Conservation (phyloP, 2,113 vertebrate genomes). For the Hippocampus mohnikei region DNA sequence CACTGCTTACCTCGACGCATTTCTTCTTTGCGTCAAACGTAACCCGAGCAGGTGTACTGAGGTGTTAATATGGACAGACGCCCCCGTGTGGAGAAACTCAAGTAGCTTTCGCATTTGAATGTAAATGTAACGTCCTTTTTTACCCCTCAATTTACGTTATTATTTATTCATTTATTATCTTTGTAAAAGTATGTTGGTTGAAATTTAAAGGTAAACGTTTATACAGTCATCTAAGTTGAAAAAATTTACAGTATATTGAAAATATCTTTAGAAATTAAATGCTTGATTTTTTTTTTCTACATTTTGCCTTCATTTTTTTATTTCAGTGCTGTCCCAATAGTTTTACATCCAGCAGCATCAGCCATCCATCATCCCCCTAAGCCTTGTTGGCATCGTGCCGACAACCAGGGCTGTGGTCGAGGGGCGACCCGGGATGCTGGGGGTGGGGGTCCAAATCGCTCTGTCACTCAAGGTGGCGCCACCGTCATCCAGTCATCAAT, state of each 20-base stretch:
- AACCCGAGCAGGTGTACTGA: not conserved
- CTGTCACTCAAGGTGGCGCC: conserved; percentile 66
- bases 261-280: not conserved
- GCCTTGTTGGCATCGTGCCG: conserved; percentile 66
- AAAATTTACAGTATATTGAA: not conserved
- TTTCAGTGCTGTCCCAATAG: not conserved
- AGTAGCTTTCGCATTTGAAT: not conserved
- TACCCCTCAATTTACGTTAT: too few relatives aligned
- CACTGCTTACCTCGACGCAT: not conserved
- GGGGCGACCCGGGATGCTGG: conserved; percentile 32
- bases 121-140: not conserved
- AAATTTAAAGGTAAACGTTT: too few relatives aligned
- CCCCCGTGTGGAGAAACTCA: not conserved
- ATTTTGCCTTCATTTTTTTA: not conserved
- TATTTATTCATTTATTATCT: not conserved
- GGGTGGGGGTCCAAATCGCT: conserved; percentile 50
- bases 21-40: not conserved
- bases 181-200: too few relatives aligned
- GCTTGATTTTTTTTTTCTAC: too few relatives aligned
- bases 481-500: conserved; percentile 68
- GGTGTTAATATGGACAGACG: not conserved
- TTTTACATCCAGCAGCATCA: conserved; percentile 44
- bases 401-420: conserved; percentile 27
- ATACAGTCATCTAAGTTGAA: too few relatives aligned
- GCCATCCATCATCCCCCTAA: conserved; percentile 58